Conservation (phyloP, 2,113 vertebrate genomes). For the Protomyctophum bolini region DNA sequence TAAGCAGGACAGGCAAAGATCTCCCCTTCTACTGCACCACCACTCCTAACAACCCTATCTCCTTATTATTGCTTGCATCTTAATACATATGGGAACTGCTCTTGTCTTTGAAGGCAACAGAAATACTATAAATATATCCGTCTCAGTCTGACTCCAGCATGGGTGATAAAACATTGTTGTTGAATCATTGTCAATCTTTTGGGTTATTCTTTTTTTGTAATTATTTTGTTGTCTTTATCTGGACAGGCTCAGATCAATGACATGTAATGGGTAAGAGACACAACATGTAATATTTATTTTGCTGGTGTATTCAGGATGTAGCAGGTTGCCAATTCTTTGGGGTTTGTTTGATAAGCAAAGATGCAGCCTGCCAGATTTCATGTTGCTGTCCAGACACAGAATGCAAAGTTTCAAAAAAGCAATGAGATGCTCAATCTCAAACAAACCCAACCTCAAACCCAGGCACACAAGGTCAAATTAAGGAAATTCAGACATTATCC, state of each 20-base stretch:
- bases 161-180: slow-evolving; percentile 18
- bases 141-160: slow-evolving; percentile 53
- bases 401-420: slow-evolving; percentile 31
- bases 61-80: slow-evolving; percentile 78
- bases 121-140: slow-evolving; percentile 35
- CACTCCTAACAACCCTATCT: slow-evolving; percentile 44
- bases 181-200: slow-evolving; percentile 23
- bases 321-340: slow-evolving; percentile 74
- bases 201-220: slow-evolving; percentile 32
- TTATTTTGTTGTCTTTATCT: neutral
- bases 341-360: slow-evolving; percentile 66
- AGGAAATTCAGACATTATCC: slow-evolving; percentile 14
- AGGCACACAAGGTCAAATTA: slow-evolving; percentile 18
- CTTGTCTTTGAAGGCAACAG: slow-evolving; percentile 37
- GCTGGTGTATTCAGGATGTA: slow-evolving; percentile 81
- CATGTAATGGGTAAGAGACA: slow-evolving; percentile 36
- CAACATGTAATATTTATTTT: slow-evolving; percentile 73
- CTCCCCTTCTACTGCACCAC: slow-evolving; percentile 26
- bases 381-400: slow-evolving; percentile 31
- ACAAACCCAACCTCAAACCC: slow-evolving; percentile 15
- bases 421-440: slow-evolving; percentile 28
- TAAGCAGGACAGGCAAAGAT: slow-evolving; percentile 17
- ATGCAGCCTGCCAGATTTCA: slow-evolving; percentile 23
- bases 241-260: slow-evolving; percentile 43
- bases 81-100: slow-evolving; percentile 48